These are phyloP conservation scores for Hirtodrosophila cameraria DNA, from an alignment of 2,888 invertebrate species.

Conservation along the genomic window DNA sequence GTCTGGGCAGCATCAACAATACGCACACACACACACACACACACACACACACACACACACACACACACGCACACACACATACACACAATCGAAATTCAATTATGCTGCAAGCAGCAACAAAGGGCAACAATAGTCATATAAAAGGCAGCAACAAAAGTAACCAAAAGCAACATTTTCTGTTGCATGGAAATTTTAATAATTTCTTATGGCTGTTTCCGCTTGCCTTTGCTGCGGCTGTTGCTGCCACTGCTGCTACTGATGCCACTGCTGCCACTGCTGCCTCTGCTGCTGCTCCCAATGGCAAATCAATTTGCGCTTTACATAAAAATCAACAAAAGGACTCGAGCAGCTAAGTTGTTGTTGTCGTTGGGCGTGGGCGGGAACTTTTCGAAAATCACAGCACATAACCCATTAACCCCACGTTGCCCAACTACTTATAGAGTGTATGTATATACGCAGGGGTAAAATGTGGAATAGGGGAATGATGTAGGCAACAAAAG, in stretches of 20 bases:
- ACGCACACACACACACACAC: conserved; percentile 25
- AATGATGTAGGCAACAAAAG: conserved; percentile 41
- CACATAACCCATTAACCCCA: conserved; percentile 75
- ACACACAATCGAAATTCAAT: conserved; percentile 39
- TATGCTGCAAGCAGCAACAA: conserved; percentile 38
- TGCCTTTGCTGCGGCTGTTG: conserved; percentile 2
- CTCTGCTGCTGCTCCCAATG: conserved; percentile 49
- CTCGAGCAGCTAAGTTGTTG: conserved; percentile 21
- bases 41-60: conserved; percentile 10
- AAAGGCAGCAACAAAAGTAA: neutral
- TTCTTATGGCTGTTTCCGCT: conserved; percentile 31
- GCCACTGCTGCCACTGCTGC: no score
- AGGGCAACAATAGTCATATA: conserved; percentile 13
- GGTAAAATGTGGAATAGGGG: conserved; percentile 1
- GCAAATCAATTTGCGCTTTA: conserved; percentile 74
- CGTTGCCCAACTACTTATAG: conserved; percentile 57
- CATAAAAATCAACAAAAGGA: conserved; percentile 72
- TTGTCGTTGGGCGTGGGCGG: neutral
- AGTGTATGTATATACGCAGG: neutral
- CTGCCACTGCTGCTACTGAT: conserved; percentile 7
- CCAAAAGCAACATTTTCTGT: conserved; percentile 6
- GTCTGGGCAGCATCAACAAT: conserved; percentile 3
- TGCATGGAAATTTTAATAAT: conserved; percentile 43
- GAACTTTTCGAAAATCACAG: conserved; percentile 65
- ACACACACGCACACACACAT: conserved; percentile 32